Evolutionary conservation across 1,140 invertebrate genomes (phyloP).

Genomic region (Leguminivora glycinivorella): DNA sequence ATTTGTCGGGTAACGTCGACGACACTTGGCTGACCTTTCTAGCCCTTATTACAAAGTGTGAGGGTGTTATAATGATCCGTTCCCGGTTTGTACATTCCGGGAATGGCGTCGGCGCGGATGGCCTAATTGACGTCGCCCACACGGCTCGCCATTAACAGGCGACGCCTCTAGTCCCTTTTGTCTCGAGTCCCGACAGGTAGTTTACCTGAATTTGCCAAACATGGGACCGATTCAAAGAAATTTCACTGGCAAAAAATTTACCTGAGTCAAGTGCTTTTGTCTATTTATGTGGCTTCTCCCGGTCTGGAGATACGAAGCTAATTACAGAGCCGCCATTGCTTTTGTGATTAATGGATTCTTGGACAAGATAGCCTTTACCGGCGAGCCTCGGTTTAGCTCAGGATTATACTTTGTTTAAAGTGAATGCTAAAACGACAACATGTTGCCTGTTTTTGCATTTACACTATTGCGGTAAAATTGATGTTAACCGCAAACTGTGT

Average conservation of each 20-base stretch:
- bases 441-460: not conserved
- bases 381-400: conserved; percentile 34
- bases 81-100: conserved; percentile 55
- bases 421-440: conserved; percentile 31
- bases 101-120: conserved; percentile 74
- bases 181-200: conserved; percentile 65
- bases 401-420: conserved; percentile 41
- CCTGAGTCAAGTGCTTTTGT: conserved; percentile 45
- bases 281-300: conserved; percentile 37
- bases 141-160: conserved; percentile 63
- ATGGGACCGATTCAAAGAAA: conserved; percentile 40
- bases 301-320: conserved; percentile 36
- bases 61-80: not conserved
- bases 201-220: conserved; percentile 59
- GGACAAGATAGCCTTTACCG: conserved; percentile 32
- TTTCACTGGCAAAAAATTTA: conserved; percentile 53
- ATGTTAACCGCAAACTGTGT: not conserved
- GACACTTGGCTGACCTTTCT: not conserved
- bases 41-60: not conserved
- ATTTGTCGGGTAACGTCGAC: conserved; percentile 60
- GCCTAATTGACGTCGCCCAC: conserved; percentile 76
- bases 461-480: not conserved
- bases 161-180: conserved; percentile 70
- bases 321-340: conserved; percentile 45
- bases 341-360: conserved; percentile 47